Evolutionary conservation across 2,113 vertebrate genomes (phyloP).

Genomic region (Tyto alba): DNA sequence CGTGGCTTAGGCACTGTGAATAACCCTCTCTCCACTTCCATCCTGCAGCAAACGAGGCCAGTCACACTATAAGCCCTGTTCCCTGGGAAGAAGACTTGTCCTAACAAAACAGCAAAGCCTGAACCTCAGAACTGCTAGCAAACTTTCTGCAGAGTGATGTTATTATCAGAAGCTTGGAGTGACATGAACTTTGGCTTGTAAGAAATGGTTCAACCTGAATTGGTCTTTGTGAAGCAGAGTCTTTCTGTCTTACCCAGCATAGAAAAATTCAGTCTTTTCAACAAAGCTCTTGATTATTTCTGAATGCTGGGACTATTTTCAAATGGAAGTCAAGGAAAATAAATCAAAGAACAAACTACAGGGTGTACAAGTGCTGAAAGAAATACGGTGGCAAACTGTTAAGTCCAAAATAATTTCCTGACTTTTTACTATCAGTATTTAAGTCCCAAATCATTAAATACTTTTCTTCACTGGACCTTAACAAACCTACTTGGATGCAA

Average conservation of each 20-base stretch:
- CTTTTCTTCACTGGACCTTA: neutral
- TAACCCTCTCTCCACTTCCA: neutral
- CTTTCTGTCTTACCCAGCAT: neutral
- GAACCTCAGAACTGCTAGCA: neutral
- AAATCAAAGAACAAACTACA: neutral
- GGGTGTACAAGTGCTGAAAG: neutral
- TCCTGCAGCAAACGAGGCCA: rapidly evolving
- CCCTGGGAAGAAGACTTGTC: neutral
- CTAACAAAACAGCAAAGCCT: neutral
- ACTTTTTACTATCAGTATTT: neutral
- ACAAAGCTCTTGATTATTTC: neutral
- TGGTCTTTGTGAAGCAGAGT: neutral
- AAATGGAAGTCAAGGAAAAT: neutral
- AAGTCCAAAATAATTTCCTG: neutral
- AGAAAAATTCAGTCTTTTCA: neutral
- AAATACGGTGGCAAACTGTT: neutral
- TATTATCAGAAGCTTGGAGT: rapidly evolving
- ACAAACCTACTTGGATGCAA: neutral
- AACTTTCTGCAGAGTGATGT: too few species aligned
- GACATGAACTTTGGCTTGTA: rapidly evolving
- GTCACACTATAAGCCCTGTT: rapidly evolving
- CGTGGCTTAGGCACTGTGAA: neutral
- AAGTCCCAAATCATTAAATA: neutral
- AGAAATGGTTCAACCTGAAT: too few species aligned
- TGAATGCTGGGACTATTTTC: neutral